These are phyloP conservation scores for Lasioglossum figueresi DNA, from an alignment of 2,888 invertebrate genomes.

Conservation along the genomic window DNA sequence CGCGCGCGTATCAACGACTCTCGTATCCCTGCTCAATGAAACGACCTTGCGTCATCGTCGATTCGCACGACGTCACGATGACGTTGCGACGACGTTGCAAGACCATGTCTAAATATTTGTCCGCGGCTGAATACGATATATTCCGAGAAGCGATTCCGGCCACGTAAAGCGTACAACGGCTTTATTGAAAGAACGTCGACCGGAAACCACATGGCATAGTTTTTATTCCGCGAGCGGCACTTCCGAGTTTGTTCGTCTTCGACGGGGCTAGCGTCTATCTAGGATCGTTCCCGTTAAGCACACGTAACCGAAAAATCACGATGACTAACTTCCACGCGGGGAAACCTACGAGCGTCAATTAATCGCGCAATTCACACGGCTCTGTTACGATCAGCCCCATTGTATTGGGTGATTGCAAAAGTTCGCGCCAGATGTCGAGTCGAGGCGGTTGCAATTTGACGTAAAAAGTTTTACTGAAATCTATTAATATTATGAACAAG, in stretches of 20 bases:
- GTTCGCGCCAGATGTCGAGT: neutral
- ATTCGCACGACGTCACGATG: slow-evolving; percentile 67
- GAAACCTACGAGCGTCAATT: neutral
- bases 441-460: neutral
- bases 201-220: slow-evolving; percentile 63
- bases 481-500: too few species aligned
- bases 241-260: slow-evolving; percentile 37
- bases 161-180: slow-evolving; percentile 43
- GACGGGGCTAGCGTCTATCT: neutral
- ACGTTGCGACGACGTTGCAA: slow-evolving; percentile 69
- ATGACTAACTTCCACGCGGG: slow-evolving; percentile 32
- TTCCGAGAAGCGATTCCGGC: slow-evolving; percentile 61
- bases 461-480: too few species aligned
- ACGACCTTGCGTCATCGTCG: slow-evolving; percentile 69
- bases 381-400: neutral
- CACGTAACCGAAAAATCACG: slow-evolving; percentile 24
- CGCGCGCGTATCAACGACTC: slow-evolving; percentile 32
- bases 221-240: slow-evolving; percentile 33
- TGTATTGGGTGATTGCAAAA: neutral
- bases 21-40: slow-evolving; percentile 41
- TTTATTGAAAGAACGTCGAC: slow-evolving; percentile 64
- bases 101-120: slow-evolving; percentile 71
- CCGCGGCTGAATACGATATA: slow-evolving; percentile 50
- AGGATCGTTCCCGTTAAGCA: slow-evolving; percentile 27
- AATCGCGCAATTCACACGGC: neutral